Conservation (phyloP, 1,140 invertebrate genomes). For the Aphaenogaster rudis region DNA sequence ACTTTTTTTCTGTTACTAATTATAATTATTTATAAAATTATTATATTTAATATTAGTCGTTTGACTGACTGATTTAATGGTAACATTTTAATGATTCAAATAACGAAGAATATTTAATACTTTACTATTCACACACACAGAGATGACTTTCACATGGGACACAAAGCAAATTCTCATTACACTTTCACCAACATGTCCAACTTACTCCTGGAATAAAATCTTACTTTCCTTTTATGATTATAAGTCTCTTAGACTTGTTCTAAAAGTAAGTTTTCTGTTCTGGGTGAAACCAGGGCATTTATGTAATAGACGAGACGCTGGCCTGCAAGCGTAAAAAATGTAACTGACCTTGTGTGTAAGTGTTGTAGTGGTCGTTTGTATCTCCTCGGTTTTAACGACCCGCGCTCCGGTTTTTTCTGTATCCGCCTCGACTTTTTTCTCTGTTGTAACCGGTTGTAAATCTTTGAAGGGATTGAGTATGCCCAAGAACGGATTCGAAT, state of each 20-base stretch:
- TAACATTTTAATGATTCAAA: slow-evolving; percentile 4
- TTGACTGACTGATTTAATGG: background rate
- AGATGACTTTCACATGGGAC: slow-evolving; percentile 26
- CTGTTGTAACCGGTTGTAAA: slow-evolving; percentile 62
- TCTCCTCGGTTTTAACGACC: slow-evolving; percentile 83
- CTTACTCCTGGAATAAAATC: slow-evolving; percentile 14
- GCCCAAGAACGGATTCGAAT: slow-evolving; percentile 87
- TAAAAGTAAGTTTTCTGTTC: slow-evolving; percentile 11
- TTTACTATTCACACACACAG: background rate
- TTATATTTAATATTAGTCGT: background rate
- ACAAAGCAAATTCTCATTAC: slow-evolving; percentile 5
- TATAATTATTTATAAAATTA: background rate
- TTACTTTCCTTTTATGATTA: slow-evolving; percentile 1
- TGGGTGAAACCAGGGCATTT: background rate
- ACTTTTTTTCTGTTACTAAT: background rate
- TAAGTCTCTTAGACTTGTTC: background rate
- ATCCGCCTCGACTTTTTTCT: slow-evolving; percentile 75
- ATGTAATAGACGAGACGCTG: slow-evolving; percentile 42
- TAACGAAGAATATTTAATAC: background rate
- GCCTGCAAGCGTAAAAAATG: slow-evolving; percentile 68
- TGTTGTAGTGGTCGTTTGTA: slow-evolving; percentile 83
- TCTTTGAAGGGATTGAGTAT: slow-evolving; percentile 85
- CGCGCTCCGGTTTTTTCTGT: slow-evolving; percentile 77
- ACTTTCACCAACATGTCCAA: slow-evolving; percentile 12
- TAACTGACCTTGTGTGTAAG: slow-evolving; percentile 82